Evolutionary conservation across 1,140 invertebrate genomes (phyloP).

Genomic region (Nixonia krombeini): DNA sequence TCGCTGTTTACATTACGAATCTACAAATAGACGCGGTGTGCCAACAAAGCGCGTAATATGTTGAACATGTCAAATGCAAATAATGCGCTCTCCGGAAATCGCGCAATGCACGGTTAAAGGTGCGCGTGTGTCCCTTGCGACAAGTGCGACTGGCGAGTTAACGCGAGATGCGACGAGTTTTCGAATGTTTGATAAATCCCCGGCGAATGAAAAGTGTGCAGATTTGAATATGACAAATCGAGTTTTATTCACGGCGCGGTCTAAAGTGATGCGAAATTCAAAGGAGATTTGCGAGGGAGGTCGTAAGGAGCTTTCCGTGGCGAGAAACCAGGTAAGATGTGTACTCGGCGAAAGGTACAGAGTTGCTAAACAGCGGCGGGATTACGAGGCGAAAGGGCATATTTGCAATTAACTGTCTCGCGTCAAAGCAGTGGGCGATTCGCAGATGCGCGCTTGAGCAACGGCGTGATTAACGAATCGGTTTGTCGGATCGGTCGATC

Average conservation of each 20-base stretch:
- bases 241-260: not conserved
- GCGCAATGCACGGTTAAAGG: no score
- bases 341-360: not conserved
- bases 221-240: constrained; percentile 4
- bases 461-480: no score
- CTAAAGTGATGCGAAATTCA: constrained; percentile 1
- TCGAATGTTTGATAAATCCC: not conserved
- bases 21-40: no score
- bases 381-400: not conserved
- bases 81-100: no score
- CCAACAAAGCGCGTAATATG: no score
- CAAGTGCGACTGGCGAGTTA: not conserved
- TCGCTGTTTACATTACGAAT: no score
- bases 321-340: constrained; percentile 1
- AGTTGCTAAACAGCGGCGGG: not conserved
- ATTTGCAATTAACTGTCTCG: no score
- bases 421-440: no score
- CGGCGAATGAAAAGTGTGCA: not conserved
- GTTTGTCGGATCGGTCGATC: no score
- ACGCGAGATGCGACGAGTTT: not conserved
- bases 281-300: constrained; percentile 6
- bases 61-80: no score
- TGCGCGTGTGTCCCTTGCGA: no score
- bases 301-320: constrained; percentile 1
- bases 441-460: no score